Conservation (phyloP, 2,888 invertebrate genomes). For the Nebria brevicollis region DNA sequence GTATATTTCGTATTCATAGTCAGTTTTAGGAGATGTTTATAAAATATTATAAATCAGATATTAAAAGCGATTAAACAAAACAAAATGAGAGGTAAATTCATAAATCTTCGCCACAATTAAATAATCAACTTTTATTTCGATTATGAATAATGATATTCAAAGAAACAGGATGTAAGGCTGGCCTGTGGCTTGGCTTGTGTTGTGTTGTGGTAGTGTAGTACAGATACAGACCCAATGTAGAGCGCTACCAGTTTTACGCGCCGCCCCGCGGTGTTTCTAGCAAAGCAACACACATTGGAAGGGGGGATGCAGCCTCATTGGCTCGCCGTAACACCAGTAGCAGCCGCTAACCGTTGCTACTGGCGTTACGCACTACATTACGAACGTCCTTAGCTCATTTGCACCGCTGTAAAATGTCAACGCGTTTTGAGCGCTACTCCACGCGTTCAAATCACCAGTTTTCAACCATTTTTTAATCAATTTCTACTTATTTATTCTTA, state of each 20-base stretch:
- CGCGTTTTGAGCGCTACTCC: constrained; percentile 5
- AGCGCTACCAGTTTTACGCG: constrained; percentile 40
- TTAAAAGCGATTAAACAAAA: neutral
- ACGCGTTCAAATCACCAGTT: neutral
- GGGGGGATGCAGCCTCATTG: constrained; percentile 29
- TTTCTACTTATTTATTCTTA: too few relatives aligned
- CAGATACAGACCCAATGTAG: constrained; percentile 20
- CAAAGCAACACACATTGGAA: constrained; percentile 12
- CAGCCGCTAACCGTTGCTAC: constrained; percentile 25
- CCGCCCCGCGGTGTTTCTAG: constrained; percentile 34
- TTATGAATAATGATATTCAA: neutral
- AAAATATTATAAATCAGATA: too few relatives aligned
- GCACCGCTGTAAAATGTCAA: constrained; percentile 6
- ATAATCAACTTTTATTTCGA: neutral
- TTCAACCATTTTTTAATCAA: too few relatives aligned
- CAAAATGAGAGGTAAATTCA: neutral
- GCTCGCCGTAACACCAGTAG: constrained; percentile 38
- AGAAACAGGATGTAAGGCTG: neutral
- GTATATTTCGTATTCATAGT: too few relatives aligned
- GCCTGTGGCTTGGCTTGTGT: constrained; percentile 14
- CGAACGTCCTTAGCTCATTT: neutral
- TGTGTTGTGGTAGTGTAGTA: neutral
- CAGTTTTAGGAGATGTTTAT: too few relatives aligned
- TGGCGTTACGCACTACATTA: constrained; percentile 17
- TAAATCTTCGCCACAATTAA: too few relatives aligned